Evolutionary conservation across 2,113 vertebrate genomes (phyloP), one percentile per base, ranked within the genome.

Genomic region (Myxocyprinus asiaticus): DNA sequence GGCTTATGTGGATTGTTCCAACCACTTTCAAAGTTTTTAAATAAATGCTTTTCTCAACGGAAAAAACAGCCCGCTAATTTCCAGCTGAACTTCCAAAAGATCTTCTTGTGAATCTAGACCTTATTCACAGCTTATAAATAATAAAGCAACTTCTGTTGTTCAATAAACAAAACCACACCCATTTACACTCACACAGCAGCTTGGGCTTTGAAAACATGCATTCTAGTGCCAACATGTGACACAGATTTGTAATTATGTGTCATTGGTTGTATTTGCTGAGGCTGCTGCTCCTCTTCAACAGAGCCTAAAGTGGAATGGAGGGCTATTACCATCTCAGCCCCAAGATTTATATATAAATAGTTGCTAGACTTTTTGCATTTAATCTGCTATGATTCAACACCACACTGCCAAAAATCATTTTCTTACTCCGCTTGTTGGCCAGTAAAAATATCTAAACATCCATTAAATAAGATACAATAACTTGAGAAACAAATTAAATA

Each of bases 171-270:
- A 68, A n/a, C 56, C 58, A 59, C 17, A 7, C 66, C 50, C 55
- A 68, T 78, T 33, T 6, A 59, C 45, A 69, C 65, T 33, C 45
- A 61, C 55, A 61, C 76, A 10, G 9, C 7, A 45, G n/a, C 43
- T 67, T 33, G 4, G 1, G 5, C 15, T 61, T 45, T 42, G 56
- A 51, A 48, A 63, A 22, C 59, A n/a, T 42, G 7, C 50, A 58
- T 59, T 50, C 5, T 53, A 50, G 17, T 66, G 5, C 22, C 45
- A 8, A 79, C 55, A 77, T 70, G 63, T 70, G 80, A 64, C 44
- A 76, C 50, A 42, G 22, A 62, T 80, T 80, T 80, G 85, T 79
- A 79, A 70, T 83, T 79, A 77, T 79, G 59, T 76, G 61, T 77
- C 77, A 77, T 62, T 14, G 73, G 61, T 78, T 77, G 71, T 64